Base-by-base conservation (phyloP, 2,113 vertebrate genomes). In the Tautogolabrus adspersus region DNA sequence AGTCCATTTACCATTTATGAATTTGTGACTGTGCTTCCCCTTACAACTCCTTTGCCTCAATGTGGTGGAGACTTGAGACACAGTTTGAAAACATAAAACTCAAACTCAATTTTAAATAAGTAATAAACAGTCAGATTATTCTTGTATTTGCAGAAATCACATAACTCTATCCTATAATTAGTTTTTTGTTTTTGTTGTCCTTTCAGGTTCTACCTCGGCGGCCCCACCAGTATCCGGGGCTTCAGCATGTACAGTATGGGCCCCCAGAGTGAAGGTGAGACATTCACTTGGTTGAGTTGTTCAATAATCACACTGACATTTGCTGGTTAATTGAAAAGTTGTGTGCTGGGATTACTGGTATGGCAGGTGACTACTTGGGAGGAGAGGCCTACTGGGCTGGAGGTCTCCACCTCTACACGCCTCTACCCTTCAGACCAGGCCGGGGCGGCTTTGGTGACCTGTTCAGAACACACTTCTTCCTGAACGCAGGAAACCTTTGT, bases 181-280 rank as follows among this genome's bases (percentile, higher is more conserved):
- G 19, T 52, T 21, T 10, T 9, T 52, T 6, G 6, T 77, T 0
- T 47, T 10, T 68, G 1, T 69, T 76, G 59, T 57, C 30, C 58
- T 8, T 3, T 8, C 79, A 99, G 98, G 92, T 99, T 99, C 90
- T 99, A 99, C 86, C 95, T 99, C 0, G 98, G 98, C 5, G 98
- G 98, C 46, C 97, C 98, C 37, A 99, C 98, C 1, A 99, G 97
- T 0, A 95, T 99, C 75, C 95, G 98, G 19, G 98, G 98, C n/a
- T 99, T 99, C 92, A 97, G 97, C 76, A 99, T 99, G 98, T 98
- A 99, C 93, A 99, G 98, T 87, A 96, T 99, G 21, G 98, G 98
- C 61, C 98, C 98, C 10, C 97, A 99, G 88, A 99, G 96, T 3
- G 97, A 99, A 95, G 98, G 98, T 99, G 30, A 91, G 93, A 75